phyloP scores from a whole-genome alignment of 2,888 invertebrate species.

The Embidobia sp. region DNA sequence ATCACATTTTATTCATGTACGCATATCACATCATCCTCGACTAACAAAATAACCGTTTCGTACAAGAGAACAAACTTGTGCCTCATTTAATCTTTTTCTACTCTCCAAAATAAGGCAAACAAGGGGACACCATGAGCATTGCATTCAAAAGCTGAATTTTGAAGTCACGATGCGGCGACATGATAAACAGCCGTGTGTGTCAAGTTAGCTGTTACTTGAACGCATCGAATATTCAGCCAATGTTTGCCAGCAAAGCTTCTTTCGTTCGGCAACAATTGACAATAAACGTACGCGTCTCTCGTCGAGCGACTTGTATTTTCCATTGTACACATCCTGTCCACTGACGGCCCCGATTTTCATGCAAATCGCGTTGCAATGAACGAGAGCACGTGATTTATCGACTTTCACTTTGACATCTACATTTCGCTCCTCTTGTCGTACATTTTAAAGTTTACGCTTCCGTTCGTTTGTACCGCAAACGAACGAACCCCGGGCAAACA shows the following conservation, averaged over 20 bases:
- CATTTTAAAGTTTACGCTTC: slow-evolving; percentile 28
- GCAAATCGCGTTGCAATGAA: slow-evolving; percentile 55
- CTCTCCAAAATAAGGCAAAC: too few relatives aligned
- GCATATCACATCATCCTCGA: too few relatives aligned
- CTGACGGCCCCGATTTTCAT: slow-evolving; percentile 54
- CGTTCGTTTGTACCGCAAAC: slow-evolving; percentile 1
- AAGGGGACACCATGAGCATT: too few relatives aligned
- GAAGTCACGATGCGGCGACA: slow-evolving; percentile 20
- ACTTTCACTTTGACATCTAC: slow-evolving; percentile 56
- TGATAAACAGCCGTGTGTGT: slow-evolving; percentile 31
- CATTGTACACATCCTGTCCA: slow-evolving; percentile 45
- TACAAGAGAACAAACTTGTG: too few relatives aligned
- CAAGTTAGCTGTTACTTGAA: slow-evolving; percentile 42
- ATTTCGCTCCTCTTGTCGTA: slow-evolving; percentile 34
- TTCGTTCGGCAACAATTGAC: slow-evolving; percentile 50
- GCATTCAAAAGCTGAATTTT: not conserved
- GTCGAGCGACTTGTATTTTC: slow-evolving; percentile 52
- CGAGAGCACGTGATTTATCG: slow-evolving; percentile 38
- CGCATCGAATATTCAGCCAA: slow-evolving; percentile 47
- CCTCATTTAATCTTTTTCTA: too few relatives aligned
- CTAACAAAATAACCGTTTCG: too few relatives aligned
- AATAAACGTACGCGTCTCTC: slow-evolving; percentile 47
- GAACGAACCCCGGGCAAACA: too few relatives aligned
- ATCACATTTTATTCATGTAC: too few relatives aligned
- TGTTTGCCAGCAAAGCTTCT: slow-evolving; percentile 49